Evolutionary conservation across 2,113 vertebrate species (phyloP), one percentile per base, ranked within the genome.

Genomic region (Halcyon malimbica): DNA sequence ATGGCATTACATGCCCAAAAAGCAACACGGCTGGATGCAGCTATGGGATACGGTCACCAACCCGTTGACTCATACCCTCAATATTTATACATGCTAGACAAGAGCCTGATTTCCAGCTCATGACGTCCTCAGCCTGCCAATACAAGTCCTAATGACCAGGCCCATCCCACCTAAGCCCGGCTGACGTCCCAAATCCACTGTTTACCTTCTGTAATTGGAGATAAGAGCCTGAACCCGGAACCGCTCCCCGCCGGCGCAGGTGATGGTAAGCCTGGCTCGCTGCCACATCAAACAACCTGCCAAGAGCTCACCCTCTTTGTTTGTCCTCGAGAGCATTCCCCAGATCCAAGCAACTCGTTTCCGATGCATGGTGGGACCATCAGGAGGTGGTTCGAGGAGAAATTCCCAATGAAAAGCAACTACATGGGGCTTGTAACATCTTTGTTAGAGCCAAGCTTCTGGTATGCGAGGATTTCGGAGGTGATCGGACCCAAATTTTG

Each of bases 391-490:
- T 5, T 29, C 14, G 31, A 31, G 53, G 25, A 87, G 73, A 69
- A 87, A 56, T 62, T 77, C 63, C 67, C 1, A 0, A 6, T 1
- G 53, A 42, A 5, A 9, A 42, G 41, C 16, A 53, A 10, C 46
- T 4, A 5, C 5, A 1, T 0, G 1, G 13, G 1, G 0, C 11
- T 51, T 29, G 59, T 13, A 46, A 41, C 11, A 39, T 4, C 53
- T 23, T 48, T 17, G 15, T 13, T 6, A 33, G 53, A 69, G 67
- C 9, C 4, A 4, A 1, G 13, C 5, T 10, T 15, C 63, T 12
- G 28, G 46, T 1, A 1, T 6, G 11, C 13, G 21, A 51, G 41
- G 31, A 2, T 50, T 65, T 78, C 8, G 33, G 85, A 68, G 29
- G 23, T 6, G 39, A 33, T 17, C 20, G 4, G 4, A 2, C 7